A percentile compares a stretch with the other conserved stretches of the same genome.
These are phyloP conservation scores for Trachelus troglodyta DNA, from an alignment of 2,888 invertebrate species.

Conservation along the genomic window DNA sequence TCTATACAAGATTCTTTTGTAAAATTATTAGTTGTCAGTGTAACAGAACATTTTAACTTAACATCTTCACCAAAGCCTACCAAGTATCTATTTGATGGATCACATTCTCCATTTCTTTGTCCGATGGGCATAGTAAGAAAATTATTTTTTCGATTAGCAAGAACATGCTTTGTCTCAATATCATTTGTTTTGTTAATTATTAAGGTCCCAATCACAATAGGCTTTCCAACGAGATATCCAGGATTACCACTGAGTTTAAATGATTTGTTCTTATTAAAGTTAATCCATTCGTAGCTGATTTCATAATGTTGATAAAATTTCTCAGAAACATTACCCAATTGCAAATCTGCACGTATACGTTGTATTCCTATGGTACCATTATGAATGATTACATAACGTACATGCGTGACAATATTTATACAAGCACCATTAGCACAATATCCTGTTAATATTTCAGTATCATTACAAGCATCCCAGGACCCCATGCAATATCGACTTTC, in stretches of 20 bases:
- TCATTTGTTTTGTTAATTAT: constrained; percentile 41
- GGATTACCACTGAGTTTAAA: constrained; percentile 78
- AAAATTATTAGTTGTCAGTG: constrained; percentile 49
- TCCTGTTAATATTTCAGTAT: constrained; percentile 30
- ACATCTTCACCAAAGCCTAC: constrained; percentile 57
- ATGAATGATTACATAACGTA: constrained; percentile 64
- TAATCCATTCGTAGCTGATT: constrained; percentile 48
- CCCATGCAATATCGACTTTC: constrained; percentile 46
- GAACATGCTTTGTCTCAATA: constrained; percentile 36
- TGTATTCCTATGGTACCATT: constrained; percentile 68
- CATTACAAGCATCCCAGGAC: constrained; percentile 48
- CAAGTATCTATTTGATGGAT: constrained; percentile 39
- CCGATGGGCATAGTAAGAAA: constrained; percentile 57
- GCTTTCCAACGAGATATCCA: constrained; percentile 77
- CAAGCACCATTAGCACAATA: constrained; percentile 54
- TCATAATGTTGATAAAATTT: constrained; percentile 56
- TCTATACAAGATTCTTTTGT: constrained; percentile 49
- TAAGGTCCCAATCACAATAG: constrained; percentile 70
- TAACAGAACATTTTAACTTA: constrained; percentile 50
- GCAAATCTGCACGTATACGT: constrained; percentile 61
- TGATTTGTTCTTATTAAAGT: constrained; percentile 35
- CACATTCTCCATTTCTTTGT: constrained; percentile 49
- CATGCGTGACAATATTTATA: constrained; percentile 57
- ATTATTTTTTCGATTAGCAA: constrained; percentile 41
- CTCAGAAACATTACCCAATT: constrained; percentile 58